Base-by-base conservation (phyloP, 2,113 vertebrate species). In the Epinephelus lanceolatus region DNA sequence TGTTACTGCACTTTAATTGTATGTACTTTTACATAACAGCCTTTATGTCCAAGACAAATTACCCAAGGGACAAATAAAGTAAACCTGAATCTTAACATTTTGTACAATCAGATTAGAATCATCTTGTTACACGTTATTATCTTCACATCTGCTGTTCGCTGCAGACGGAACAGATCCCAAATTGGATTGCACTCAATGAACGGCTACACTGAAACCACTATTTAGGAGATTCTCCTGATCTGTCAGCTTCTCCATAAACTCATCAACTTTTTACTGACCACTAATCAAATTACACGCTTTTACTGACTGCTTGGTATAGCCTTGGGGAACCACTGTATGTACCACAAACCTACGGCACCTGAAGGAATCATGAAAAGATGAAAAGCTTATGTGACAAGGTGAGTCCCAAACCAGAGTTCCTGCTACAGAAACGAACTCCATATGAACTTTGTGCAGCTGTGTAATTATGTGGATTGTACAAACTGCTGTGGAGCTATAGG, bases 211-310 rank as follows among this genome's bases (percentile, higher is more conserved):
- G 49, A 30, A 68, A 6, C 47, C 9, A 68, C 15, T 18, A 23
- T 33, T n/a, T 30, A 45, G 42, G 42, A 8, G 42, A 45, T 45
- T 25, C 15, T 42, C 55, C 27, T 12, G 10, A 52, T 62, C 6
- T 4, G 23, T 45, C 47, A 55, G 21, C 53, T 47, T 45, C 53
- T 40, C 17, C 49, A 6, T 30, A 5, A 63, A 47, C 53, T 80
- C 33, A 71, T 65, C 51, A 80, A 6, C 23, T 18, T 47, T 71
- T 63, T 80, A 65, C 40, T 3, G 5, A 45, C 69, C 21, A 5
- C 17, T 25, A 13, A 78, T 78, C n/a, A 40, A 25, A 66, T 57
- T 49, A 25, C 19, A 57, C 27, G 27, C 42, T 27, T 40, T 51
- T 40, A 17, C 27, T 40, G 55, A 55, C 25, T 74, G 63, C 17